Evolutionary conservation across 2,888 invertebrate genomes (phyloP), one percentile per base, ranked within the genome.

Genomic region (Polydrusus tereticollis): DNA sequence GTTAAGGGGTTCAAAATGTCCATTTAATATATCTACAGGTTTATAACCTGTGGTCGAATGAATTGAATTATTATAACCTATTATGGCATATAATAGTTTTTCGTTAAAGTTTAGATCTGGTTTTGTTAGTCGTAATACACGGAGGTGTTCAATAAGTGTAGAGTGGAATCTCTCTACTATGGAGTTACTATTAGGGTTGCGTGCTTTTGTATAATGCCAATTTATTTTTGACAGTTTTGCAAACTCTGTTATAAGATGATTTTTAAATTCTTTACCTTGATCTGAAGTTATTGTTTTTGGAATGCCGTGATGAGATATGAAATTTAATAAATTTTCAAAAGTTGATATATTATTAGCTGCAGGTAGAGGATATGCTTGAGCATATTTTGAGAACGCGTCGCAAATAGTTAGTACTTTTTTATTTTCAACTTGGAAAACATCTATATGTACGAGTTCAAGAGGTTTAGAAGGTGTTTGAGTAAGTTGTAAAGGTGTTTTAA

Each of bases 331-430:
- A 52, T 50, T 60, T 38, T 65, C 67, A 12, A 45, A 58, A n/a
- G 55, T 58, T n/a, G 52, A 38, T 7, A 52, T 59, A 14, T 38
- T 60, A 8, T 59, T 41, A 18, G 59, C 18, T 18, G 67, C 45
- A n/a, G 58, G 57, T 0, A 70, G 29, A 38, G 55, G 69, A 45
- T 73, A 76, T 7, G 78, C 79, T 52, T 66, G 75, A 4, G 74
- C 78, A 50, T 75, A 76, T 69, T 78, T 76, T 7, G 77, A 68
- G 43, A 80, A 80, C 33, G 63, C 72, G 20, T 80, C 79, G 1
- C 78, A 73, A 1, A 78, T 72, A 12, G 77, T 79, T 18, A 79
- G 4, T 26, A 77, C 78, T 2, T 75, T 29, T 1, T 62, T 33
- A 55, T 77, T 76, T 21, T 72, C 29, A 12, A 77, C 55, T 21